These are phyloP conservation scores for Bursaphelenchus mucronatus DNA, from an alignment of 1,140 invertebrate species.

Conservation along the genomic window DNA sequence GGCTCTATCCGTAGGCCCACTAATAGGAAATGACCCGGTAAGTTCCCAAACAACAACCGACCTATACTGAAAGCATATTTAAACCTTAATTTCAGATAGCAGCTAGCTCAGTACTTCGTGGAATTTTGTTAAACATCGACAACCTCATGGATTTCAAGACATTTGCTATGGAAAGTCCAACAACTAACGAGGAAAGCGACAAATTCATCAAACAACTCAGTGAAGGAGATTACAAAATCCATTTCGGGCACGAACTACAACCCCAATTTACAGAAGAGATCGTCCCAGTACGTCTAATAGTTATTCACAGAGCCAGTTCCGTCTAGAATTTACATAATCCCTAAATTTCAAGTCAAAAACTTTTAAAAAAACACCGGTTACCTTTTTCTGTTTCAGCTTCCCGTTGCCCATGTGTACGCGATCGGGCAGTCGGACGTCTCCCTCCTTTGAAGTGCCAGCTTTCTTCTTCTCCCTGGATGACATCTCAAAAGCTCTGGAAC, in stretches of 20 bases:
- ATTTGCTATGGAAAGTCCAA: conserved; percentile 2
- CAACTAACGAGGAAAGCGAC: background rate
- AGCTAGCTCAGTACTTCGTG: conserved; percentile 10
- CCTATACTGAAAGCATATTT: background rate
- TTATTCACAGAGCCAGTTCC: no score
- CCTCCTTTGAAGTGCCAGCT: conserved; percentile 4
- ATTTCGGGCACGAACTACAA: background rate
- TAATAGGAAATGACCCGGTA: conserved; percentile 15
- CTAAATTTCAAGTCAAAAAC: background rate
- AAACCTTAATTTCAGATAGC: conserved; percentile 13
- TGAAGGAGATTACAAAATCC: background rate
- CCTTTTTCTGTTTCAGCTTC: conserved; percentile 9
- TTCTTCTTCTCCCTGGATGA: conserved; percentile 12
- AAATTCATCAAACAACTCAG: background rate
- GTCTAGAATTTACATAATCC: background rate
- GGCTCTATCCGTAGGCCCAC: background rate
- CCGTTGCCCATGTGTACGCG: conserved; percentile 11
- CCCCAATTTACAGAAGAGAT: conserved; percentile 13
- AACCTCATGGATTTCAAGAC: background rate
- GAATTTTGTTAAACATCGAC: background rate
- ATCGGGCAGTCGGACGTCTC: conserved; percentile 7
- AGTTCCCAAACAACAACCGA: background rate
- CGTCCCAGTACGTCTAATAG: background rate
- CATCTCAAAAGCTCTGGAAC: background rate
- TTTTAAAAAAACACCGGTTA: background rate